phyloP scores from a whole-genome alignment of 2,797 vertebrate species.

The Paedocypris micromegethes region DNA sequence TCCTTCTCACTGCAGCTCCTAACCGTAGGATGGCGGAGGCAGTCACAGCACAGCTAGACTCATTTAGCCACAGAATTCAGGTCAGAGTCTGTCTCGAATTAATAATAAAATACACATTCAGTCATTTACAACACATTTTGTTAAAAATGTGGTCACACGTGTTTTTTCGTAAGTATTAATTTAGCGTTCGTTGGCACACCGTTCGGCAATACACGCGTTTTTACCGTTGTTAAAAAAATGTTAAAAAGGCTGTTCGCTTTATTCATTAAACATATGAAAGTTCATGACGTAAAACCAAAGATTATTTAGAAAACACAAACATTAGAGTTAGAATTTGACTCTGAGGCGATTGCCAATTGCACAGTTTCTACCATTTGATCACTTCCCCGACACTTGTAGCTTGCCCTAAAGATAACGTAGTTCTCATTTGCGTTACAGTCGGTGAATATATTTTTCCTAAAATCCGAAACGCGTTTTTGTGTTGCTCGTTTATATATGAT shows the following conservation, averaged over 20 bases:
- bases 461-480: too few species aligned
- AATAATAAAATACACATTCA: background rate
- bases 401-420: background rate
- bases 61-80: conserved; percentile 52
- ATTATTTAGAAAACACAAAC: background rate
- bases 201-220: too few species aligned
- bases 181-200: too few species aligned
- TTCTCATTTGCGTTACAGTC: background rate
- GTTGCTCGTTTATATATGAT: conserved; percentile 7
- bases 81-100: conserved; percentile 34
- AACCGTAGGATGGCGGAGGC: conserved; percentile 42
- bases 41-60: conserved; percentile 49
- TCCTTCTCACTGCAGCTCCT: conserved; percentile 4
- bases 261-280: background rate
- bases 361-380: background rate
- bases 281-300: background rate
- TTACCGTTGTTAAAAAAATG: background rate
- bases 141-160: too few species aligned
- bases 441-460: background rate
- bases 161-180: too few species aligned
- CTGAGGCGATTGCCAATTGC: background rate
- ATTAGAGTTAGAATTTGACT: background rate
- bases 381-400: conserved; percentile 18
- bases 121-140: too few species aligned
- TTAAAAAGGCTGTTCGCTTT: too few species aligned